Base-by-base conservation (phyloP, 2,113 vertebrate species). In the Poicephalus gulielmi region DNA sequence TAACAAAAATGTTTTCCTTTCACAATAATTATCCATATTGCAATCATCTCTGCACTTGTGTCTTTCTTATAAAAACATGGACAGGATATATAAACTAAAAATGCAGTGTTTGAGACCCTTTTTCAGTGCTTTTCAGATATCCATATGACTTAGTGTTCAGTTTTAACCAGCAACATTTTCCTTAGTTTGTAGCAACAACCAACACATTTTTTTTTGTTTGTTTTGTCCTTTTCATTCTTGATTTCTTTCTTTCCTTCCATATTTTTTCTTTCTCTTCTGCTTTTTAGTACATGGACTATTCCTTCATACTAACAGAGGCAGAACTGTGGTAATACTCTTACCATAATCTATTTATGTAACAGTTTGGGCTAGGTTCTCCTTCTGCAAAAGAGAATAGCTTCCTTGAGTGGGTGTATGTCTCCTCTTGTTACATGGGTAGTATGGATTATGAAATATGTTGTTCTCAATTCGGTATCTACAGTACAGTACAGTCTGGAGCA, bases 161-260 rank as follows among this genome's bases (percentile, higher is more conserved):
- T 92, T 97, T 96, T 84, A 93, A 74, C 94, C 44, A 79, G 39
- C 63, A 71, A 71, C 17, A 17, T 57, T 90, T 88, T n/a, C 44
- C 55, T 88, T 78, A 52, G 10, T 53, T 84, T 33, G 10, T 82
- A 75, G 37, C 6, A 77, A 22, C 5, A 77, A 11, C 4, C 55
- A 59, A 23, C 12, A n/a, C 14, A n/a, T 57, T 22, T 14, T 59
- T 59, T 4, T 73, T 27, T 90, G 19, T 50, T 35, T 81, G 31
- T n/a, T 94, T 94, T 92, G 31, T 81, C n/a, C 37, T 62, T 95
- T 68, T 59, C 11, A 4, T 46, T 70, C 59, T 57, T 63, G 13
- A 16, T 83, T 82, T 89, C 5, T 44, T 80, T 77, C 15, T 31
- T 66, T 90, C 12, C 62, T 80, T 77, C 24, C 17, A 5, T 88